These are phyloP conservation scores for Tromatobia lineatoria DNA, from an alignment of 2,888 invertebrate species.

Conservation along the genomic window DNA sequence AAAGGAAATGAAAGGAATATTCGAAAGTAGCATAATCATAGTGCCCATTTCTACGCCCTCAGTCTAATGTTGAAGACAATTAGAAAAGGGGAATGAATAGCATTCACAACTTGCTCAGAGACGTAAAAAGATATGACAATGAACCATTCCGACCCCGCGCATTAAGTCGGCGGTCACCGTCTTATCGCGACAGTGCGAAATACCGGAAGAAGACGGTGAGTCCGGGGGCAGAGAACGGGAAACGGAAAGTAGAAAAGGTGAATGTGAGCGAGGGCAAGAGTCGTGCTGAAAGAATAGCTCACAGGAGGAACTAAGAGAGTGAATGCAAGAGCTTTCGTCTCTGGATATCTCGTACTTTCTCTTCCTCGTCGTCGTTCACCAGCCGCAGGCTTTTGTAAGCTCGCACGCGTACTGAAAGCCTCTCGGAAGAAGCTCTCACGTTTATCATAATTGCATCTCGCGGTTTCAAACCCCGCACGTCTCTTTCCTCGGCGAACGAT, in stretches of 20 bases:
- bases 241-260: conserved; percentile 74
- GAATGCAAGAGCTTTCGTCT: conserved; percentile 47
- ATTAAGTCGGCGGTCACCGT: conserved; percentile 57
- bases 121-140: conserved; percentile 23
- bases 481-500: conserved; percentile 30
- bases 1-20: too few species aligned
- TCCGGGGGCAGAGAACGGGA: conserved; percentile 57
- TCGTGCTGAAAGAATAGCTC: conserved; percentile 60
- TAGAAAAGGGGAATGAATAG: neutral
- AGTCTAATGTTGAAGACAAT: neutral
- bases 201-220: conserved; percentile 27
- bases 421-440: conserved; percentile 78
- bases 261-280: conserved; percentile 68
- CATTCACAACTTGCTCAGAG: neutral
- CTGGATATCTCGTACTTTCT: conserved; percentile 20
- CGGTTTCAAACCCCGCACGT: conserved; percentile 69
- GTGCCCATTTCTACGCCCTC: neutral
- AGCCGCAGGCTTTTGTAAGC: conserved; percentile 69
- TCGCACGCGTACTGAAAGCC: conserved; percentile 75
- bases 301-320: conserved; percentile 31
- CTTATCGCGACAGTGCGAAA: conserved; percentile 69
- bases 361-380: conserved; percentile 59
- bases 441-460: conserved; percentile 84
- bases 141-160: conserved; percentile 30
- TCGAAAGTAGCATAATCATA: too few species aligned